These are phyloP conservation scores for Mylabris phalerata DNA, from an alignment of 1,140 invertebrate species.

Conservation along the genomic window DNA sequence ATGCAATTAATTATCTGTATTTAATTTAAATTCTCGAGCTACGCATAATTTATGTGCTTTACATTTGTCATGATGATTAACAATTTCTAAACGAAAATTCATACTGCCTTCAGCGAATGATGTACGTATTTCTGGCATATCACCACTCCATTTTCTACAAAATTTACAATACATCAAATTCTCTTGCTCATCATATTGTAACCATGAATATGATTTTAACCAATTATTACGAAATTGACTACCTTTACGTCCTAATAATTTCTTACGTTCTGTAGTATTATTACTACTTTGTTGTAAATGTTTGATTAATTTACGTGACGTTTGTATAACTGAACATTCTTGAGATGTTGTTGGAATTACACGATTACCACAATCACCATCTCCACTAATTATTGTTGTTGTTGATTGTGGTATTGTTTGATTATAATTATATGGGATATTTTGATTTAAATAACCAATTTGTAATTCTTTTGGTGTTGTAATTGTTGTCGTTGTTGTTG, in stretches of 20 bases:
- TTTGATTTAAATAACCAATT: too few species aligned
- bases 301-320: not conserved
- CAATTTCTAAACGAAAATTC: slow-evolving; percentile 67
- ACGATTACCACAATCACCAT: too few species aligned
- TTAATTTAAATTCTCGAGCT: slow-evolving; percentile 41
- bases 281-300: too few species aligned
- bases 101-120: slow-evolving; percentile 68
- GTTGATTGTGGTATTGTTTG: not conserved
- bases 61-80: slow-evolving; percentile 69
- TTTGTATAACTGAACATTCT: slow-evolving; percentile 46
- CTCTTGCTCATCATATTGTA: slow-evolving; percentile 57
- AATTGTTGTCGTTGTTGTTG: not conserved
- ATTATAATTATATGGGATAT: too few species aligned
- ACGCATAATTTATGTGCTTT: slow-evolving; percentile 64
- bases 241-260: slow-evolving; percentile 45
- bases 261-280: slow-evolving; percentile 1
- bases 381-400: not conserved
- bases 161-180: slow-evolving; percentile 68
- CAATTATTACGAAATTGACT: slow-evolving; percentile 58
- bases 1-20: too few species aligned
- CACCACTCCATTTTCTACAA: slow-evolving; percentile 62
- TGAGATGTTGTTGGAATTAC: slow-evolving; percentile 26
- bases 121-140: slow-evolving; percentile 61
- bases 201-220: slow-evolving; percentile 59
- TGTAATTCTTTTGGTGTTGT: too few species aligned